Percentiles rank a stretch among this genome's conserved stretches.
Evolutionary conservation across 2,888 invertebrate genomes (phyloP).

Genomic region (Leptodirus hochenwartii): DNA sequence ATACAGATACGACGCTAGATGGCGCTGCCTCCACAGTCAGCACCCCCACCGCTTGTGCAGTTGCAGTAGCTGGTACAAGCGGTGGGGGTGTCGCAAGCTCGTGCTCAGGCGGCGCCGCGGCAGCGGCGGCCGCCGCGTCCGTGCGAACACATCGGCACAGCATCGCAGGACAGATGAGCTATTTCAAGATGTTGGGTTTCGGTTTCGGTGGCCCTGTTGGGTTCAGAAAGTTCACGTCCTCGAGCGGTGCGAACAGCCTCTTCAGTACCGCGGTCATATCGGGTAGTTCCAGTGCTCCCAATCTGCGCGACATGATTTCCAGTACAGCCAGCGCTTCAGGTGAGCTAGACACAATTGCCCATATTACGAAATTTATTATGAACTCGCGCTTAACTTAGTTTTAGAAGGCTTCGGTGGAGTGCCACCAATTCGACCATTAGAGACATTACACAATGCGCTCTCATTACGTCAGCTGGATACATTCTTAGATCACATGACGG

Average conservation of each 20-base stretch:
- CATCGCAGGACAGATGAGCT: constrained; percentile 89
- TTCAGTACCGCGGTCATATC: constrained; percentile 95
- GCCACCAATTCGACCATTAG: constrained; percentile 88
- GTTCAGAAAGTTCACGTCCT: constrained; percentile 36
- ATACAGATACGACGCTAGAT: no score
- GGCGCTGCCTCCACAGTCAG: no score
- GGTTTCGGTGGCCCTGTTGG: constrained; percentile 37
- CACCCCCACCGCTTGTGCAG: constrained; percentile 12
- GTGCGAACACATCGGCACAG: constrained; percentile 83
- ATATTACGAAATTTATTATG: background rate
- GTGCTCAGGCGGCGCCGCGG: no score
- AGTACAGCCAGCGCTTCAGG: constrained; percentile 54
- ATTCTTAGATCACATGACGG: constrained; percentile 76
- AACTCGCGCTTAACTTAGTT: background rate
- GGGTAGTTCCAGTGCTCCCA: constrained; percentile 83
- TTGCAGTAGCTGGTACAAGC: constrained; percentile 11
- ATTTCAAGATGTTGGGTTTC: constrained; percentile 79
- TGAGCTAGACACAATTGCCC: constrained; percentile 28
- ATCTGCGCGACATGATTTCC: constrained; percentile 76
- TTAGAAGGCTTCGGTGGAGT: constrained; percentile 79
- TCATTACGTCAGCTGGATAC: constrained; percentile 80
- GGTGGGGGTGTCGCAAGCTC: constrained; percentile 13
- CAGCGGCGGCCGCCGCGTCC: constrained; percentile 44
- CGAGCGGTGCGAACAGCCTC: constrained; percentile 51
- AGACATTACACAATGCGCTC: constrained; percentile 93